These are phyloP conservation scores for Baronia brevicornis DNA, from an alignment of 2,888 invertebrate genomes.

Conservation along the genomic window DNA sequence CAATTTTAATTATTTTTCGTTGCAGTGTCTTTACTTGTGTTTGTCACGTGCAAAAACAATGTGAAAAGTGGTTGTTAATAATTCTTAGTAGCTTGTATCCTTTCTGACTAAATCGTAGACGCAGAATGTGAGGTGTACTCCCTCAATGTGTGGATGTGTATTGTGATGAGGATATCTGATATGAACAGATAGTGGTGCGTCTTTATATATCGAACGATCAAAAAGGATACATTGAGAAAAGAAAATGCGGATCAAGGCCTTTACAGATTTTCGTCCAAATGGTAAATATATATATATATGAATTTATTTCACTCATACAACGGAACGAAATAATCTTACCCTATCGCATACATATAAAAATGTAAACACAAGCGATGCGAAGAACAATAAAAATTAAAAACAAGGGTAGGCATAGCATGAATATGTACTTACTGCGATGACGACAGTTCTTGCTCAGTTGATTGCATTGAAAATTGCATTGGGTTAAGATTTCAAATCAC, in stretches of 20 bases:
- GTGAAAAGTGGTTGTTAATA: constrained; percentile 76
- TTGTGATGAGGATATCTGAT: constrained; percentile 61
- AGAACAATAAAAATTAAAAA: constrained; percentile 9
- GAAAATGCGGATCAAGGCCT: constrained; percentile 73
- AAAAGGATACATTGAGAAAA: constrained; percentile 73
- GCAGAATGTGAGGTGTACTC: constrained; percentile 62
- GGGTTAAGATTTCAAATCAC: constrained; percentile 7
- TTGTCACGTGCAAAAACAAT: constrained; percentile 74
- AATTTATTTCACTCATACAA: too few relatives aligned
- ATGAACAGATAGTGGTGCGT: constrained; percentile 49
- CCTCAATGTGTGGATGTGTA: constrained; percentile 54
- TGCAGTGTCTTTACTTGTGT: constrained; percentile 74
- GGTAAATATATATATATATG: constrained; percentile 49
- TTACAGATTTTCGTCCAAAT: constrained; percentile 69
- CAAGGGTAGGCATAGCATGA: constrained; percentile 13
- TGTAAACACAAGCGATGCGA: too few relatives aligned
- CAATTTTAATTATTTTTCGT: constrained; percentile 39
- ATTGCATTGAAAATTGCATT: constrained; percentile 11
- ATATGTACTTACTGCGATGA: constrained; percentile 12
- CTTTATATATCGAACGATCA: constrained; percentile 52
- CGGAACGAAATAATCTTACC: too few relatives aligned
- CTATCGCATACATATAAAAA: too few relatives aligned
- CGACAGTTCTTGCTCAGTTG: constrained; percentile 4
- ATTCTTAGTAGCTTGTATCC: constrained; percentile 70
- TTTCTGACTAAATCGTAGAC: constrained; percentile 58